Percentiles rank a stretch among this genome's conserved stretches.
phyloP scores from a whole-genome alignment of 1,140 invertebrate species.

The Liolophura sinensis region DNA sequence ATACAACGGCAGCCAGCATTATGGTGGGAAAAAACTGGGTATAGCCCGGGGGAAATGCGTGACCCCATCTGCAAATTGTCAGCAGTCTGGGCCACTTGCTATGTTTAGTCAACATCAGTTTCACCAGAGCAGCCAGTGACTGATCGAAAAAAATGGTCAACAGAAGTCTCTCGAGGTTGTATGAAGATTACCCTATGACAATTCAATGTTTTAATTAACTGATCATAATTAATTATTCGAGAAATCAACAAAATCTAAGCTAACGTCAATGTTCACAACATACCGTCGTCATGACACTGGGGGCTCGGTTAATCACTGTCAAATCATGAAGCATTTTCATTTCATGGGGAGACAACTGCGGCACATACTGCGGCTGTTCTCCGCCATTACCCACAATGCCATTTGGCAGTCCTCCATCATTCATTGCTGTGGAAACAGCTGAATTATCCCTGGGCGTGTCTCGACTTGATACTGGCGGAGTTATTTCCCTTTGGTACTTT shows the following conservation, averaged over 20 bases:
- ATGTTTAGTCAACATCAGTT: too few relatives aligned
- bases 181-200: too few relatives aligned
- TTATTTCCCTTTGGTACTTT: constrained; percentile 22
- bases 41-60: too few relatives aligned
- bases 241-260: neutral
- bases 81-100: too few relatives aligned
- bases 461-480: constrained; percentile 1
- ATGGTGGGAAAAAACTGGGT: too few relatives aligned
- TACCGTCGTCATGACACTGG: neutral
- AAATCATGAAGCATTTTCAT: constrained; percentile 36
- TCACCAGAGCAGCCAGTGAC: too few relatives aligned
- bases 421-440: neutral
- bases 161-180: too few relatives aligned
- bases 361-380: constrained; percentile 8
- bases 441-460: neutral
- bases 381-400: constrained; percentile 3
- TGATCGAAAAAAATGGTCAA: too few relatives aligned
- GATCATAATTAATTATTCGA: neutral
- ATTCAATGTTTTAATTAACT: too few relatives aligned
- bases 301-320: constrained; percentile 20
- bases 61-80: too few relatives aligned
- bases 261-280: too few relatives aligned
- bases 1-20: too few relatives aligned
- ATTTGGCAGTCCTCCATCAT: neutral
- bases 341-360: constrained; percentile 30